phyloP scores from a whole-genome alignment of 2,113 vertebrate genomes.

The Pseudopipra pipra region DNA sequence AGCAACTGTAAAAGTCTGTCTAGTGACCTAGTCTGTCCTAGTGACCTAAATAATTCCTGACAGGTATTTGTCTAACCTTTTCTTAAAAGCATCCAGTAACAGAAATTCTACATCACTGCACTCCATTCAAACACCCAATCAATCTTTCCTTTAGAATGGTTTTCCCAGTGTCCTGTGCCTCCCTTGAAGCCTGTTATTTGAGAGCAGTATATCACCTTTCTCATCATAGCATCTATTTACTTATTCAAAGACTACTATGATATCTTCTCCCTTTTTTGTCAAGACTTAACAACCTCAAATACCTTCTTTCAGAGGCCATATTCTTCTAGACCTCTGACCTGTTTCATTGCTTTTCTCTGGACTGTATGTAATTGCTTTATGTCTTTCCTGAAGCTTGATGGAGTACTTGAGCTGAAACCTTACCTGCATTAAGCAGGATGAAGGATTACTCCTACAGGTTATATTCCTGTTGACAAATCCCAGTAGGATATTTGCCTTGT shows the following conservation, averaged over 20 bases:
- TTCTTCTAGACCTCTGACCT: neutral
- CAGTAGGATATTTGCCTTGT: constrained; percentile 37
- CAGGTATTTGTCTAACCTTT: constrained; percentile 41
- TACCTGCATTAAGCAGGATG: constrained; percentile 6
- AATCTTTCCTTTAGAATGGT: neutral
- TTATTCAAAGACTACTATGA: neutral
- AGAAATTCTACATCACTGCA: constrained; percentile 20
- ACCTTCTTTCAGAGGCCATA: neutral
- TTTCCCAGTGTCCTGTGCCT: neutral
- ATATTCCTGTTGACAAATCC: constrained; percentile 37
- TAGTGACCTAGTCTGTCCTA: neutral
- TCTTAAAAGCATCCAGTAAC: constrained; percentile 17
- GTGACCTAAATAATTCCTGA: constrained; percentile 33
- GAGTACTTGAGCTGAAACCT: constrained; percentile 43
- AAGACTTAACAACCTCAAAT: neutral
- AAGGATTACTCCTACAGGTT: constrained; percentile 54
- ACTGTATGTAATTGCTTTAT: constrained; percentile 9
- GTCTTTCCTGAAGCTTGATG: constrained; percentile 36
- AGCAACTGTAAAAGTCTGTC: neutral
- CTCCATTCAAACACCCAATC: neutral
- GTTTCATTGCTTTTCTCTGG: neutral
- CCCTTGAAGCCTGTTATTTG: neutral
- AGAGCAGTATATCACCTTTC: neutral
- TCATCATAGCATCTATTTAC: neutral
- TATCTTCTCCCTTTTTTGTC: neutral